phyloP scores from a whole-genome alignment of 2,797 vertebrate species.

The Takifugu rubripes region DNA sequence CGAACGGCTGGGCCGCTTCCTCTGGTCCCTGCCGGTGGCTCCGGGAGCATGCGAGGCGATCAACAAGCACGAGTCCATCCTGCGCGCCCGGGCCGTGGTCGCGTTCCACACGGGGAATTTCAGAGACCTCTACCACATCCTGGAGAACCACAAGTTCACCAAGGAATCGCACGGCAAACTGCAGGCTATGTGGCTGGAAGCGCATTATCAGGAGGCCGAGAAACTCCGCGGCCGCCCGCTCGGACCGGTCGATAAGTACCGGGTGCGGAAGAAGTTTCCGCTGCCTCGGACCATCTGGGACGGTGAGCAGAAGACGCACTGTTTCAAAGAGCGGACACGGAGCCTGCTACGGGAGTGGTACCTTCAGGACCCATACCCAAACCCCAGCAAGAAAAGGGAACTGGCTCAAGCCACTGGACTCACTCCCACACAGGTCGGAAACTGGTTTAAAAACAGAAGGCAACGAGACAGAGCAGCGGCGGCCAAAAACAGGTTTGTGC shows the following conservation, averaged over 20 bases:
- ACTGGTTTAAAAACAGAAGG: slow-evolving; percentile 99
- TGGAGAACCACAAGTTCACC: slow-evolving; percentile 99
- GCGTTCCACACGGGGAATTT: slow-evolving; percentile 99
- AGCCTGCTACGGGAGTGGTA: slow-evolving; percentile 99
- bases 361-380: slow-evolving; percentile 99
- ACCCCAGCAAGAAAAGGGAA: slow-evolving; percentile 99
- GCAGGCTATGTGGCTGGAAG: slow-evolving; percentile 99
- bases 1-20: slow-evolving; percentile 96
- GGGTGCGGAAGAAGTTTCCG: slow-evolving; percentile 99
- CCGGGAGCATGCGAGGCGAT: slow-evolving; percentile 98
- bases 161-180: slow-evolving; percentile 99
- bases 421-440: slow-evolving; percentile 98
- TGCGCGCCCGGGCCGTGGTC: slow-evolving; percentile 95
- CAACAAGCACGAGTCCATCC: slow-evolving; percentile 99
- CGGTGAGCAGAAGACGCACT: slow-evolving; percentile 99
- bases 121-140: slow-evolving; percentile 98
- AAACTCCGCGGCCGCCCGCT: slow-evolving; percentile 96
- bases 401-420: slow-evolving; percentile 99
- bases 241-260: slow-evolving; percentile 98
- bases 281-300: slow-evolving; percentile 99
- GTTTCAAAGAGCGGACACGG: slow-evolving; percentile 99
- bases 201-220: slow-evolving; percentile 99
- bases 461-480: slow-evolving; percentile 98
- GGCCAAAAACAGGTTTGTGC: slow-evolving; percentile 96
- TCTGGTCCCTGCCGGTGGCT: slow-evolving; percentile 98